A percentile compares a stretch with the other conserved stretches of the same genome.
Conservation (phyloP, 1,140 invertebrate genomes). For the Andrena cerasifolii region DNA sequence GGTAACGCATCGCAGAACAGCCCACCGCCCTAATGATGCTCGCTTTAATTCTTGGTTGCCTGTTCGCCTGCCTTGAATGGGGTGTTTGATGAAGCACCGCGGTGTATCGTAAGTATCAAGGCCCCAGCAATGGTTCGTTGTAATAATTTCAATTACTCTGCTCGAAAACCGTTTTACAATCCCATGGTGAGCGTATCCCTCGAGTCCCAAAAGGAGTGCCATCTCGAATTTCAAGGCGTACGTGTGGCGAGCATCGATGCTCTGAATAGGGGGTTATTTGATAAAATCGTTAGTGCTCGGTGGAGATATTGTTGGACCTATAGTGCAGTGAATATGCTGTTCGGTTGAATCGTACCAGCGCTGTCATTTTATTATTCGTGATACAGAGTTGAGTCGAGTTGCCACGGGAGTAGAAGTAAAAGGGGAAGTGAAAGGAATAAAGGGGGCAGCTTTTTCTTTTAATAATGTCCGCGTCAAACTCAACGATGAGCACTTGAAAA, state of each 20-base stretch:
- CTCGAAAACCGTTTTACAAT: too few relatives aligned
- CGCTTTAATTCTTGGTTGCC: constrained; percentile 66
- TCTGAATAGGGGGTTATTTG: too few relatives aligned
- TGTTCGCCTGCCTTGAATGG: neutral
- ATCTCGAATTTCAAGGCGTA: too few relatives aligned
- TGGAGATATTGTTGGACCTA: too few relatives aligned
- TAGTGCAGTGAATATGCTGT: too few relatives aligned
- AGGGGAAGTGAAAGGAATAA: neutral
- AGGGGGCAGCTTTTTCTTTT: constrained; percentile 4
- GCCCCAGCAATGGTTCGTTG: neutral
- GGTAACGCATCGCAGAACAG: constrained; percentile 6
- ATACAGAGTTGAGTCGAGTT: neutral
- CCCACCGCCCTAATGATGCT: constrained; percentile 42
- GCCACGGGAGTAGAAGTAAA: neutral
- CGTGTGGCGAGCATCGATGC: too few relatives aligned
- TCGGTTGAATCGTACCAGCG: too few relatives aligned
- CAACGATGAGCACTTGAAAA: constrained; percentile 17
- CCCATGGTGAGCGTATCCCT: too few relatives aligned
- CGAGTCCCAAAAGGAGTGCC: too few relatives aligned
- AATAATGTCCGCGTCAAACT: constrained; percentile 33
- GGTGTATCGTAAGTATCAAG: too few relatives aligned
- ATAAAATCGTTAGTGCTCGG: too few relatives aligned
- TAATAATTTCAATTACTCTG: neutral
- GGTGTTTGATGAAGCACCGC: neutral
- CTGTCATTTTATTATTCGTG: too few relatives aligned